Evolutionary conservation across 2,113 vertebrate species (phyloP).

Genomic region (Sterrhoptilus dennistouni): DNA sequence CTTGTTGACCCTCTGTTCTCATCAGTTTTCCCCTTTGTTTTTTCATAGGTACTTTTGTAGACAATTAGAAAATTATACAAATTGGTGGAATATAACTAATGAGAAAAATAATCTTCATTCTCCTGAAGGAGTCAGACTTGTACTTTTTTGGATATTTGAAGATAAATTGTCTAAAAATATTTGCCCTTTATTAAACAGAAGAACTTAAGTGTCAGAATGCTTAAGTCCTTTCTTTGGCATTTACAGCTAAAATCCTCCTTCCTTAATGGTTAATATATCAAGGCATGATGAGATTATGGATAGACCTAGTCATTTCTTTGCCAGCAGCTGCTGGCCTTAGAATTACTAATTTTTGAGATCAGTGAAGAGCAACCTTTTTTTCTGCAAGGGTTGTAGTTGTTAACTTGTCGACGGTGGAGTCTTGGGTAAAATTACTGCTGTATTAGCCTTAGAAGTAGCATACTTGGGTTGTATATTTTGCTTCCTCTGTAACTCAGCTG

Average conservation of each 20-base stretch:
- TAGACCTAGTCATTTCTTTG: background rate
- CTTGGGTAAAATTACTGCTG: background rate
- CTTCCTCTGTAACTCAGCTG: background rate
- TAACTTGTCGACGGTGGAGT: background rate
- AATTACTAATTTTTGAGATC: background rate
- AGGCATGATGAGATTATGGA: background rate
- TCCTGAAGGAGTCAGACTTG: background rate
- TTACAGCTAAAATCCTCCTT: background rate
- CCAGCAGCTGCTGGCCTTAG: background rate
- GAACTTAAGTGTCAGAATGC: background rate
- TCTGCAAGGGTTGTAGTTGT: background rate
- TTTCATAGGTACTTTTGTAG: background rate
- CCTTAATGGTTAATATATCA: background rate
- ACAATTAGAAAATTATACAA: background rate
- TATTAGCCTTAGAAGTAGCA: background rate
- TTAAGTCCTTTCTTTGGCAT: background rate
- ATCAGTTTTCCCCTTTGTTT: background rate
- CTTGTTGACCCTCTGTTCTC: background rate
- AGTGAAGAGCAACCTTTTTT: background rate
- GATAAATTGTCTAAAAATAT: background rate
- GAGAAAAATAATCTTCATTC: background rate
- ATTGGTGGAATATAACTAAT: background rate
- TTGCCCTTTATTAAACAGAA: background rate
- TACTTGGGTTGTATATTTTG: background rate
- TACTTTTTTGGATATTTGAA: background rate